Conservation (phyloP, 2,113 vertebrate genomes). For the Galemys pyrenaicus region DNA sequence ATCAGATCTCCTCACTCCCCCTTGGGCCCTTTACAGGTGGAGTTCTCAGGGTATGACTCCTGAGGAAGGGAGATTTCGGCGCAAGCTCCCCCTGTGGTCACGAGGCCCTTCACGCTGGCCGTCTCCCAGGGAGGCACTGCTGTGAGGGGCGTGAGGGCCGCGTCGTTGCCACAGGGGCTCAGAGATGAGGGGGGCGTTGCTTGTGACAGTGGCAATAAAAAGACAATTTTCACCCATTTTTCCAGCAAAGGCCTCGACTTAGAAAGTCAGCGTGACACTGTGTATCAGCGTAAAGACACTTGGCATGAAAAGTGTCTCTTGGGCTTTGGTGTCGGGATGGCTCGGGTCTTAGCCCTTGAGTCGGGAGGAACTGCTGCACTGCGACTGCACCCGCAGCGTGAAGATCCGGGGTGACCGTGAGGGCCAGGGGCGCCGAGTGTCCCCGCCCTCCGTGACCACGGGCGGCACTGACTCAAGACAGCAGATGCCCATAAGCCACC, state of each 20-base stretch:
- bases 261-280: neutral
- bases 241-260: neutral
- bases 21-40: neutral
- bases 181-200: neutral
- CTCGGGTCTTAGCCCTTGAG: neutral
- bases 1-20: neutral
- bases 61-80: neutral
- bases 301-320: neutral
- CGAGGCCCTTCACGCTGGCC: too few species aligned
- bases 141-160: too few species aligned
- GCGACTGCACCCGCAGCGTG: too few species aligned
- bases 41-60: neutral
- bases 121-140: too few species aligned
- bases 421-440: too few species aligned
- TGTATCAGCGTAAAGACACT: neutral
- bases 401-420: too few species aligned
- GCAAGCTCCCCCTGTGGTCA: too few species aligned
- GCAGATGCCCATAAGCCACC: neutral
- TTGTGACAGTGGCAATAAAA: neutral
- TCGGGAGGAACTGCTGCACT: neutral
- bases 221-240: neutral
- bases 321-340: neutral
- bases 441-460: too few species aligned
- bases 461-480: neutral
- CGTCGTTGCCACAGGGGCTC: neutral